phyloP scores from a whole-genome alignment of 2,113 vertebrate species.

The Coregonus clupeaformis region DNA sequence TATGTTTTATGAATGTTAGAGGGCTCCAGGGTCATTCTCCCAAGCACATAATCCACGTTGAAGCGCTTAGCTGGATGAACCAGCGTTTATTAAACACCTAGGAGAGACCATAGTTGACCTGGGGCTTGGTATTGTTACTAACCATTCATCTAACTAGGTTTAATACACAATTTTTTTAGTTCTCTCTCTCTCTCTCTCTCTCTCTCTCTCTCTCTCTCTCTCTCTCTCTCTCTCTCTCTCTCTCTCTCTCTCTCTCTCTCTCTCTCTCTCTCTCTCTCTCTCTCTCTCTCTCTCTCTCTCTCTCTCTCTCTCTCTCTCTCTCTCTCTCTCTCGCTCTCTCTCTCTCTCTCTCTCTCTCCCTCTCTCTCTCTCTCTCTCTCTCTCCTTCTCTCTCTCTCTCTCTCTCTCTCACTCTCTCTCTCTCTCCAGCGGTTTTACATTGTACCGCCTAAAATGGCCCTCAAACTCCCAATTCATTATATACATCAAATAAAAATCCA shows the following conservation, averaged over 20 bases:
- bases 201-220: too few species aligned
- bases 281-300: too few species aligned
- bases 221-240: too few species aligned
- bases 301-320: too few species aligned
- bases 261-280: too few species aligned
- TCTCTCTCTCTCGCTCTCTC: too few species aligned
- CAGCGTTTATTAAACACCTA: slow-evolving; percentile 75
- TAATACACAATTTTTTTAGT: background rate
- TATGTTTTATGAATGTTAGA: slow-evolving; percentile 72
- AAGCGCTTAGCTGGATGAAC: slow-evolving; percentile 66
- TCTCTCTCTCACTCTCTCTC: too few species aligned
- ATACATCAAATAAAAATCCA: slow-evolving; percentile 33
- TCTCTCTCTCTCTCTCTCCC: background rate
- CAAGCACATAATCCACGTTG: slow-evolving; percentile 68
- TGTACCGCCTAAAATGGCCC: slow-evolving; percentile 56
- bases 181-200: too few species aligned
- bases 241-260: too few species aligned
- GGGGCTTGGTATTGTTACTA: slow-evolving; percentile 32
- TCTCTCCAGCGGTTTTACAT: slow-evolving; percentile 45
- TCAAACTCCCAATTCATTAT: slow-evolving; percentile 43
- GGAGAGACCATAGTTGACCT: slow-evolving; percentile 47
- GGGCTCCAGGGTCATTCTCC: slow-evolving; percentile 65
- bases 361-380: background rate
- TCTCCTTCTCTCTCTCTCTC: rapidly evolving
- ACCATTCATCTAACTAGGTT: slow-evolving; percentile 36